Evolutionary conservation across 2,113 vertebrate genomes (phyloP).

Genomic region (Numida meleagris): DNA sequence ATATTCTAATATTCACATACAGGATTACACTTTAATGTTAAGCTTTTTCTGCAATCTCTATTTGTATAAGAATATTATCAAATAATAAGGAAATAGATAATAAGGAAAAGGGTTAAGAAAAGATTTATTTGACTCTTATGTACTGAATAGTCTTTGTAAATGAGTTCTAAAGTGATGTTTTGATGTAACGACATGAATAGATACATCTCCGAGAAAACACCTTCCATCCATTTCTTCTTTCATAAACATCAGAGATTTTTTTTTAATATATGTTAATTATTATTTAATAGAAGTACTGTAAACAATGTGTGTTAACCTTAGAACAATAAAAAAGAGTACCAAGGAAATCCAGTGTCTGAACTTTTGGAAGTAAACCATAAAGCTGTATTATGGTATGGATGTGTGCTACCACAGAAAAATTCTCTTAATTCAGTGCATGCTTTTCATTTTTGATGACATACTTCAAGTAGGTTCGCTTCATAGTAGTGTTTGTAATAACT

Average conservation of each 20-base stretch:
- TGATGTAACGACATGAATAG: background rate
- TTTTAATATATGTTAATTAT: background rate
- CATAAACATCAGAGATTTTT: background rate
- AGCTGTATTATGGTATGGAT: background rate
- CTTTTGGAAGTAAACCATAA: background rate
- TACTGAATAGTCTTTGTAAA: background rate
- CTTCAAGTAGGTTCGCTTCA: background rate
- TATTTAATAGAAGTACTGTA: background rate
- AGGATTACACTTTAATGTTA: background rate
- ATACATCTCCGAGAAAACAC: background rate
- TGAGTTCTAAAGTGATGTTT: background rate
- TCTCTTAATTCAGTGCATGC: background rate
- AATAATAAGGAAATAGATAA: background rate
- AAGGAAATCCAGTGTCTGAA: background rate
- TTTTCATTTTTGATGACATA: background rate
- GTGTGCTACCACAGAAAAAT: background rate
- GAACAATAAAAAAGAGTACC: background rate
- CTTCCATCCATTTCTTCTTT: background rate
- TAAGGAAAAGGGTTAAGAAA: background rate
- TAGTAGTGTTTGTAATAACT: background rate
- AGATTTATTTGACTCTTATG: rapidly evolving
- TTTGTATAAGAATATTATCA: background rate
- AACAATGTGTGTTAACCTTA: background rate
- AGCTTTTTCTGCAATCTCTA: background rate
- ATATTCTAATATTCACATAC: background rate